Evolutionary conservation across 2,888 invertebrate species (phyloP).

Genomic region (Podabrus alpinus): DNA sequence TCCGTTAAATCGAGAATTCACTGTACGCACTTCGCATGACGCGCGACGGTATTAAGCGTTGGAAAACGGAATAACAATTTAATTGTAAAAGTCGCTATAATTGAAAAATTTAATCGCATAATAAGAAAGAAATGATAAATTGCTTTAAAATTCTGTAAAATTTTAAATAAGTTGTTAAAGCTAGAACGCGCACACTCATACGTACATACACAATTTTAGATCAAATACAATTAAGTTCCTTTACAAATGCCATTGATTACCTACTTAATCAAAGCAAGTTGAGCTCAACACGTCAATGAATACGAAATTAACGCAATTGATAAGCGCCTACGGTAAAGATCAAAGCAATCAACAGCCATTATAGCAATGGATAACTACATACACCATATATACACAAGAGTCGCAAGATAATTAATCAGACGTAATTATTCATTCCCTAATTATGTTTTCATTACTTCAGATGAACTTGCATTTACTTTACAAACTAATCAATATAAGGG

Average conservation of each 20-base stretch:
- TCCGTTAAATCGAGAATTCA: too few relatives aligned
- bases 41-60: neutral
- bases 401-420: conserved; percentile 36
- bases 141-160: neutral
- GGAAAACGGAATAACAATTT: neutral
- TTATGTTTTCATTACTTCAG: conserved; percentile 34
- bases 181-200: neutral
- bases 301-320: conserved; percentile 49
- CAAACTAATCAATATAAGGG: neutral
- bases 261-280: conserved; percentile 29
- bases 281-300: conserved; percentile 36
- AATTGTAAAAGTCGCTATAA: neutral
- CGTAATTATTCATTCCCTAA: neutral
- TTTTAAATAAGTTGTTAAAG: neutral
- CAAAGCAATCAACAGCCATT: conserved; percentile 51
- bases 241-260: conserved; percentile 29
- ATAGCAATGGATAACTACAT: conserved; percentile 34
- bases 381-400: conserved; percentile 34
- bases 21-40: too few relatives aligned
- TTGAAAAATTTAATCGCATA: neutral
- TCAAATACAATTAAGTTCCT: conserved; percentile 41
- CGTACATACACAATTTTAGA: neutral
- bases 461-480: conserved; percentile 41
- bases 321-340: conserved; percentile 45
- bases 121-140: too few relatives aligned